Percentiles rank a stretch among this genome's conserved stretches.
Conservation (phyloP, 2,113 vertebrate species). For the Bucco capensis region DNA sequence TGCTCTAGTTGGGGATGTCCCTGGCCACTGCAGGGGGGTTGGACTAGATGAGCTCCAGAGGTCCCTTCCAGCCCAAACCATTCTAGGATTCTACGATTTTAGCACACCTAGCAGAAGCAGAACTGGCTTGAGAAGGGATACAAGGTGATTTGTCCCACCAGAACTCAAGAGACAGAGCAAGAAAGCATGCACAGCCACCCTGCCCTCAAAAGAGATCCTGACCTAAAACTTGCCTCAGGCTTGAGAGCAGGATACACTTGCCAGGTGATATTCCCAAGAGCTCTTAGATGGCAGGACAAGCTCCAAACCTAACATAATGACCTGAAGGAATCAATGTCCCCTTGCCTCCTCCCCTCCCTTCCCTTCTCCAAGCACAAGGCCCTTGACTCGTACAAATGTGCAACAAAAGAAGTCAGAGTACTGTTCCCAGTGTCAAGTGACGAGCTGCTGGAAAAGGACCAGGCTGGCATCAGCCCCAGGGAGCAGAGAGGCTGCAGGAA, state of each 20-base stretch:
- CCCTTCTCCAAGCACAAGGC: neutral
- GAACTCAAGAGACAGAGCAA: neutral
- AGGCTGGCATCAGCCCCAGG: constrained; percentile 19
- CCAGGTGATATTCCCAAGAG: neutral
- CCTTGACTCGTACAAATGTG: neutral
- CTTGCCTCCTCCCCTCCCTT: neutral
- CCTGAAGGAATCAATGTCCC: neutral
- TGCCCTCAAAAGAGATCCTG: neutral
- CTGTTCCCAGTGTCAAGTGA: constrained; percentile 49
- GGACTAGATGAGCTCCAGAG: too few relatives aligned
- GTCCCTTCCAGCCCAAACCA: too few relatives aligned
- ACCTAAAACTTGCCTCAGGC: neutral
- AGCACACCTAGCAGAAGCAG: neutral
- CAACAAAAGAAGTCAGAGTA: constrained; percentile 10
- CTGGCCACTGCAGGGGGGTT: too few relatives aligned
- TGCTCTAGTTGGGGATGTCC: too few relatives aligned
- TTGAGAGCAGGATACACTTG: neutral
- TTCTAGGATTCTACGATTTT: too few relatives aligned
- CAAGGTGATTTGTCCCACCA: neutral
- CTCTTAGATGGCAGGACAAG: neutral
- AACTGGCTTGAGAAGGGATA: neutral
- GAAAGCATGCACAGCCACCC: neutral
- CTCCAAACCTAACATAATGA: neutral
- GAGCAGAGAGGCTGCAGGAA: constrained; percentile 38
- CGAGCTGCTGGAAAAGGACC: constrained; percentile 35